Evolutionary conservation across 2,888 invertebrate species (phyloP).

Genomic region (Agrotis exclamationis): DNA sequence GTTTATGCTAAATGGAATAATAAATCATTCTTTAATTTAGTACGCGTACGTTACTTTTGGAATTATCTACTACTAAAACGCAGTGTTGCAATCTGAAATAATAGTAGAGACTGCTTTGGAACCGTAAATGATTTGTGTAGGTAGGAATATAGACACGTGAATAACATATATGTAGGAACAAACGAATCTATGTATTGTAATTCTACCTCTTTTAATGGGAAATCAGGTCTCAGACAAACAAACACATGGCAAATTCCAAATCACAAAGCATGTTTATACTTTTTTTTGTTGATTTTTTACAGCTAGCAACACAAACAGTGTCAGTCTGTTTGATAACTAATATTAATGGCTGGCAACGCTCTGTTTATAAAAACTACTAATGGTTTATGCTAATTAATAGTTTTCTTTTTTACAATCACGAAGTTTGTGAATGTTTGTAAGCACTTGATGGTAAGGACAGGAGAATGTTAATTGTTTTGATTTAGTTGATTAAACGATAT

Average conservation of each 20-base stretch:
- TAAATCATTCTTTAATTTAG: neutral
- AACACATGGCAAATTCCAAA: slow-evolving; percentile 16
- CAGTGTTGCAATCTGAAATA: too few relatives aligned
- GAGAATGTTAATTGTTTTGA: slow-evolving; percentile 46
- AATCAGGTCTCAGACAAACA: slow-evolving; percentile 1
- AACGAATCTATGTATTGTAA: neutral
- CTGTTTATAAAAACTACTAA: slow-evolving; percentile 72
- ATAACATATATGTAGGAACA: too few relatives aligned
- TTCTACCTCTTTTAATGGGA: neutral
- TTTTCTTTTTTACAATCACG: slow-evolving; percentile 47
- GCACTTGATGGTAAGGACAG: slow-evolving; percentile 16
- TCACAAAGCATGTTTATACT: slow-evolving; percentile 61
- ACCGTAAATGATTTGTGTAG: neutral
- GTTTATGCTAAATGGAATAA: slow-evolving; percentile 5
- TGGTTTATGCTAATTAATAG: slow-evolving; percentile 65
- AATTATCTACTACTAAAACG: neutral
- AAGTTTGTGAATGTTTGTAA: slow-evolving; percentile 39
- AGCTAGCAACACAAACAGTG: slow-evolving; percentile 63
- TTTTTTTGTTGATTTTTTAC: slow-evolving; percentile 63
- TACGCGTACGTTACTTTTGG: neutral
- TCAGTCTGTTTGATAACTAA: slow-evolving; percentile 69
- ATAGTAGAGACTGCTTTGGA: neutral
- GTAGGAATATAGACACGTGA: neutral
- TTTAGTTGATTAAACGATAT: slow-evolving; percentile 31
- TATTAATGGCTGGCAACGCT: slow-evolving; percentile 71